These are phyloP conservation scores for Fukomys damarensis DNA, from an alignment of 2,113 vertebrate genomes.

Conservation along the genomic window DNA sequence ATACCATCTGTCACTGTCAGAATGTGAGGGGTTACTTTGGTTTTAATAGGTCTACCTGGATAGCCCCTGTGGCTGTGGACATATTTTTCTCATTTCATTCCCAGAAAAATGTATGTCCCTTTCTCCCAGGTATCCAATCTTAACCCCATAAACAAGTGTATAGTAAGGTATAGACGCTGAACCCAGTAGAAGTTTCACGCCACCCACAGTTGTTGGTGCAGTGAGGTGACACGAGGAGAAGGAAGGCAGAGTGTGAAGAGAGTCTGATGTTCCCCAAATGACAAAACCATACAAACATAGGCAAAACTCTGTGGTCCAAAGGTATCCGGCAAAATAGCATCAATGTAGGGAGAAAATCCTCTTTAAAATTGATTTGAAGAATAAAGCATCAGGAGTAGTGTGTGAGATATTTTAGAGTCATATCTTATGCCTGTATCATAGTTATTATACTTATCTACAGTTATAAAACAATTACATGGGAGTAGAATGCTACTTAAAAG, in stretches of 20 bases:
- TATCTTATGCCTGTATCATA: not conserved
- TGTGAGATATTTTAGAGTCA: slow-evolving; percentile 30
- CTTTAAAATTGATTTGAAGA: slow-evolving; percentile 5
- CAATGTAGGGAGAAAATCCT: not conserved
- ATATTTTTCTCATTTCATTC: slow-evolving; percentile 42
- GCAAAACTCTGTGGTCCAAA: not conserved
- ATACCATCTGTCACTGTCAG: not conserved
- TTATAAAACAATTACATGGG: not conserved
- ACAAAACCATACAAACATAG: not conserved
- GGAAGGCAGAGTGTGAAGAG: not conserved
- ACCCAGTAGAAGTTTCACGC: not conserved
- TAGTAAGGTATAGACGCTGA: not conserved
- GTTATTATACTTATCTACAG: not conserved
- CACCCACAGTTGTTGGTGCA: not conserved
- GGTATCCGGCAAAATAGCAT: not conserved
- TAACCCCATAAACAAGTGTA: slow-evolving; percentile 36
- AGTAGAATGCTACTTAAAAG: not conserved
- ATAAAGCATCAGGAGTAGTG: not conserved
- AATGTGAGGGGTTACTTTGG: not conserved
- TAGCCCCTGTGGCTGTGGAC: not conserved
- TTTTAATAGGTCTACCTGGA: not conserved
- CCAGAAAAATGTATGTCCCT: not conserved
- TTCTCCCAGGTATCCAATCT: not conserved
- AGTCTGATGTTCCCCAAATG: not conserved
- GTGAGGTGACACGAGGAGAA: not conserved